Conservation (phyloP, 2,113 vertebrate genomes). For the Fregetta grallaria region DNA sequence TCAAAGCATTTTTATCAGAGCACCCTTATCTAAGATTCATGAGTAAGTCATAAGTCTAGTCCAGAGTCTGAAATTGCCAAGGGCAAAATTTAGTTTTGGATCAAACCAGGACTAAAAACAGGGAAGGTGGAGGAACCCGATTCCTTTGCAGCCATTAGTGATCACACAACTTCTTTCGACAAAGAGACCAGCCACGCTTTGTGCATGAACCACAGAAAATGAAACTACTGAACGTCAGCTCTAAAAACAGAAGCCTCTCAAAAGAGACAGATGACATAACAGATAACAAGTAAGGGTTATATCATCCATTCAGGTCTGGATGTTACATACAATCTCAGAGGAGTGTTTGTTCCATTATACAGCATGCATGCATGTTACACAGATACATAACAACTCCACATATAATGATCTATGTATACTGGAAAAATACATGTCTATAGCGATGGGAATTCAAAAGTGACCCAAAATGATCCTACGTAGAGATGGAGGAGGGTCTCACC, state of each 20-base stretch:
- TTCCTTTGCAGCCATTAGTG: neutral
- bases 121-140: neutral
- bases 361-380: accelerated
- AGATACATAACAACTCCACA: neutral
- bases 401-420: neutral
- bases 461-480: neutral
- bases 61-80: neutral
- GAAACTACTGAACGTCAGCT: neutral
- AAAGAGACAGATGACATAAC: neutral
- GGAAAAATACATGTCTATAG: neutral
- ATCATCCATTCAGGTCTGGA: neutral
- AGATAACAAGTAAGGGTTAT: neutral
- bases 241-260: neutral
- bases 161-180: neutral
- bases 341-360: accelerated
- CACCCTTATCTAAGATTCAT: neutral
- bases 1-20: neutral
- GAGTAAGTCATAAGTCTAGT: neutral
- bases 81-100: neutral
- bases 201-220: neutral
- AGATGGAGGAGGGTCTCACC: neutral
- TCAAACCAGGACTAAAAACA: neutral
- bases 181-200: neutral
- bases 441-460: neutral
- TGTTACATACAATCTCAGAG: neutral